Evolutionary conservation across 2,797 vertebrate genomes (phyloP), one percentile per base, ranked within the genome.

Genomic region (Typhlichthys subterraneus): DNA sequence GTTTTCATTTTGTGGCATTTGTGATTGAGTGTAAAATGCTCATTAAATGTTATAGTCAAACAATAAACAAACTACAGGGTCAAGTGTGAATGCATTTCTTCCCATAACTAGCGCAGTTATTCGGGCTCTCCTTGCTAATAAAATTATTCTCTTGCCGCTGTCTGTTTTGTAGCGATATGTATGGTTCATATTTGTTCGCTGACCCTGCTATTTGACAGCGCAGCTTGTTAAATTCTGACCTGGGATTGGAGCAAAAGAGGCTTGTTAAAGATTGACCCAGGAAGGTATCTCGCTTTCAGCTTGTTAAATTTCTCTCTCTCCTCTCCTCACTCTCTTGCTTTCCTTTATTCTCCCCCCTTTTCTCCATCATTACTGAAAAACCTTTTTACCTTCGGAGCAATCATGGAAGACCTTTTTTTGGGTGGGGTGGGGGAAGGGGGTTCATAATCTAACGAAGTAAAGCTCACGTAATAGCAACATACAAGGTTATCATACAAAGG

Each of bases 151-250:
- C 66, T 4, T 19, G 49, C 76, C 31, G 59, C 67, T 45, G 71
- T 63, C 57, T 49, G 57, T 42, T 19, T 50, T 67, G 76, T 61
- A 17, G 68, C 53, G 13, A 12, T 31, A 31, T 56, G 50, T 49
- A 63, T 58, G 71, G 61, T 57, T 66, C 50, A 4, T 29, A 29
- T 47, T 57, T 12, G 60, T 61, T 68, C 53, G 55, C 69, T 53
- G 47, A 3, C 54, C 1, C 49, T 54, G 63, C 67, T 70, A 53
- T 84, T 77, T 76, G 70, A 67, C 76, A 67, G 65, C 53, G 15
- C 60, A 38, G 69, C 82, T 85, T 79, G 85, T 81, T 85, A 86
- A 70, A 70, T 72, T 72, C 72, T 77, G 81, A 80, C 85, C 77
- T 70, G 54, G 70, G 75, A 69, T 80, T 76, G 67, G 72, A 64